Base-by-base conservation (phyloP, 2,797 vertebrate species). In the Garrulus glandarius region DNA sequence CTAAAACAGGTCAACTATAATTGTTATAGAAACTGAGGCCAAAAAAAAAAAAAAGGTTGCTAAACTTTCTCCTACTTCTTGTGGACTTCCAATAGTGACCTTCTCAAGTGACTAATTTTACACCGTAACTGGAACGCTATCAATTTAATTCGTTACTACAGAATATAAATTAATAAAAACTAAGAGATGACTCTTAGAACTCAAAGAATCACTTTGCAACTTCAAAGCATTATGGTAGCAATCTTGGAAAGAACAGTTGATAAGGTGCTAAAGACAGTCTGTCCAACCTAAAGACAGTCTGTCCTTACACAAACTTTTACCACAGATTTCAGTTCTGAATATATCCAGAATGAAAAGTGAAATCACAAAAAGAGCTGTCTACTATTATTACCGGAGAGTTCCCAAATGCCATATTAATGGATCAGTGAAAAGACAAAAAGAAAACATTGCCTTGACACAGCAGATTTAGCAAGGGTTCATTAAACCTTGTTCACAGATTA, bases 401-500 rank as follows among this genome's bases (percentile, higher is more conserved):
- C 44, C 50, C 64, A 94, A 92, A 55, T 22, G 49, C 18, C 75
- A 12, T 72, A 72, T 69, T 76, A 91, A 78, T 63, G 52, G 39
- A 77, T 76, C 75, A 65, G n/a, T 29, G n/a, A 77, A 80, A 36
- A 89, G 29, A 64, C 61, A 78, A 60, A 91, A 29, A 57, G 34
- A 80, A 80, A 90, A 88, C 21, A 68, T 39, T 82, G 46, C n/a
- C 36, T 68, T 81, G 69, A 71, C 32, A 61, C 47, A 83, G 52
- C 61, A 83, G 61, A 93, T 89, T 94, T 74, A 75, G 18, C 41
- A 61, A 81, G 53, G 14, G 30, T 64, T 91, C 79, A 65, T 91
- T 92, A 88, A 75, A 84, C 23, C 26, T 84, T 20, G 75, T 72
- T 80, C 50, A 70, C 20, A 61, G n/a, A 78, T 72, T 75, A 89